Evolutionary conservation across 2,113 vertebrate species (phyloP), one percentile per base, ranked within the genome.

Genomic region (Campylorhamphus procurvoides): DNA sequence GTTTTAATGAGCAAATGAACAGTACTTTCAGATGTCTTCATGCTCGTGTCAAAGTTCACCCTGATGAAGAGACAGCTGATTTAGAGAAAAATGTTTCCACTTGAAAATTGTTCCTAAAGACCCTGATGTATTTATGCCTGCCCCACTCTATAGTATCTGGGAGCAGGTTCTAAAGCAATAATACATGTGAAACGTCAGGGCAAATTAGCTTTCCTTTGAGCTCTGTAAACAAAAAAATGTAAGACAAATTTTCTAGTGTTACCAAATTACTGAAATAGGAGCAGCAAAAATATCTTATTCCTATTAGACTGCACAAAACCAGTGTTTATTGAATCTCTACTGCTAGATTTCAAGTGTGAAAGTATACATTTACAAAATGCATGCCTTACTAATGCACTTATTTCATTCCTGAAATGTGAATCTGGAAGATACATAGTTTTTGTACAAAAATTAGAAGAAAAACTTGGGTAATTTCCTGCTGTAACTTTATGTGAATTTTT

Each of bases 21-120:
- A n/a, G 84, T 91, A 89, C 88, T 96, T 94, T 93, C 88, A 90
- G 82, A 91, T 78, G 27, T 93, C 88, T 96, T 96, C 86, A 89
- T 84, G 78, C 66, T 76, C 67, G 69, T 97, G 93, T 93, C 94
- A 94, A 79, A 89, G 69, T 92, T 94, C 94, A 80, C 39, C 23
- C 81, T 84, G 60, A 74, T 76, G 85, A 89, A 89, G 88, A 94
- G 84, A 94, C 94, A 91, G 55, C 72, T 68, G 87, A 96, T 93
- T 94, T 96, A 87, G 67, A 89, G 72, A 78, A 56, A 60, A 93
- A 66, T 93, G 47, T 84, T 92, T 92, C 62, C 52, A 78, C 91
- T 93, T 94, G 81, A 91, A 93, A 97, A 79, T 68, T 90, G 28
- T 91, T 96, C 47, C 52, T 44, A 87, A 74, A 94, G 56, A 53